phyloP scores from a whole-genome alignment of 2,797 vertebrate species.

The Sus cebifrons region DNA sequence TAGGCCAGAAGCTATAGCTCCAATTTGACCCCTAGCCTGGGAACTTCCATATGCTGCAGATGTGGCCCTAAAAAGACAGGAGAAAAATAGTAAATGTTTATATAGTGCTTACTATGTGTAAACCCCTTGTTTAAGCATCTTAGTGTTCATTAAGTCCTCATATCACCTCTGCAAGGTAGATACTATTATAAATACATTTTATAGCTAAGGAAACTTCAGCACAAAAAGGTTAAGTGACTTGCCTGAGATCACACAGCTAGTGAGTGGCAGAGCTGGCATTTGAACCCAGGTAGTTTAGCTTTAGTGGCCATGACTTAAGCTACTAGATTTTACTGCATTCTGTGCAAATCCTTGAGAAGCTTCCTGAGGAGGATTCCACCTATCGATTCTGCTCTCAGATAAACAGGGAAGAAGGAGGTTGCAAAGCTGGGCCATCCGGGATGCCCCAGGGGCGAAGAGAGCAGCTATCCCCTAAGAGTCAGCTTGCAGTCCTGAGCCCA shows the following conservation, averaged over 20 bases:
- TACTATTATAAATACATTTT: conserved; percentile 3
- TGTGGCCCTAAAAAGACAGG: no score
- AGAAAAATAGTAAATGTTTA: neutral
- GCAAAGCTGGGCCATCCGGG: neutral
- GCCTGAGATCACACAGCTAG: conserved; percentile 42
- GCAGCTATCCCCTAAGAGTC: neutral
- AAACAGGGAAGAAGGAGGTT: neutral
- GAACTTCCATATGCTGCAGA: no score
- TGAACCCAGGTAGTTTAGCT: neutral
- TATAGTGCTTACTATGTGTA: neutral
- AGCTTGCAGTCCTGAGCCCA: neutral
- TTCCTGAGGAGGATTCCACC: neutral
- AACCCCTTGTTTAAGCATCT: neutral
- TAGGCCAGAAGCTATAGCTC: no score
- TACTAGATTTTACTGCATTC: neutral
- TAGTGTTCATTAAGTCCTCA: conserved; percentile 20
- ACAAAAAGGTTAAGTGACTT: conserved; percentile 55
- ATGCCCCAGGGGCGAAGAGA: neutral
- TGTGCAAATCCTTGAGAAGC: neutral
- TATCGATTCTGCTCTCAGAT: neutral
- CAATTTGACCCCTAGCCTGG: no score
- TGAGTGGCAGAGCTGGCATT: neutral
- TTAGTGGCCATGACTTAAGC: neutral
- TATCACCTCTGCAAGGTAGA: neutral
- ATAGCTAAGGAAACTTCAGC: neutral